Evolutionary conservation across 2,797 vertebrate species (phyloP).

Genomic region (Epinephelus coioides): DNA sequence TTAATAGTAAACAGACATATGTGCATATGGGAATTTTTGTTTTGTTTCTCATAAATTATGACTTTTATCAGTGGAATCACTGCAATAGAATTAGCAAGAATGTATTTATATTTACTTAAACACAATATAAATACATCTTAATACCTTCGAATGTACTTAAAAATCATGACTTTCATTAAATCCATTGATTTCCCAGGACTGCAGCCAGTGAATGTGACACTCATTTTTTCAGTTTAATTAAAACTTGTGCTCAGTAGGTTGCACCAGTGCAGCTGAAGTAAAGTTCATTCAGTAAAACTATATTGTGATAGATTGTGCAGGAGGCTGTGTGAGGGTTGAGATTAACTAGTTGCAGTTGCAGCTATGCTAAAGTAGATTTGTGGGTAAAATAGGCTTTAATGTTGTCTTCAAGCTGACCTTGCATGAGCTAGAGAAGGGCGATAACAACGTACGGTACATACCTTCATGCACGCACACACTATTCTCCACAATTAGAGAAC

Average conservation of each 20-base stretch:
- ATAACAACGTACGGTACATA: background rate
- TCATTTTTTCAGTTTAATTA: background rate
- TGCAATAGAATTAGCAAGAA: background rate
- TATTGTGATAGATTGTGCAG: background rate
- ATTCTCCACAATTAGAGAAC: constrained; percentile 6
- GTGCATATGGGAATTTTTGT: background rate
- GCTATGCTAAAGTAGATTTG: background rate
- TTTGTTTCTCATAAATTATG: background rate
- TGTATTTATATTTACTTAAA: background rate
- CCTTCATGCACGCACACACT: background rate
- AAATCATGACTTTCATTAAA: background rate
- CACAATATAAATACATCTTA: background rate
- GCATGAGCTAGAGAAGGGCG: background rate
- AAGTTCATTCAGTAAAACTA: background rate
- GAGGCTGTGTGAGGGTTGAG: background rate
- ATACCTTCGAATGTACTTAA: background rate
- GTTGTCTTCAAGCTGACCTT: background rate
- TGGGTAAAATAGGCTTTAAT: constrained; percentile 10
- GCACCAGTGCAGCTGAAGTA: background rate
- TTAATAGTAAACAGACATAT: background rate
- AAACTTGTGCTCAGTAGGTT: background rate
- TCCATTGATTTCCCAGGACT: background rate
- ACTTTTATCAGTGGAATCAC: background rate
- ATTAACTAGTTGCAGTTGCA: background rate
- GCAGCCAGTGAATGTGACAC: background rate